Evolutionary conservation across 2,113 vertebrate genomes (phyloP).

Genomic region (Catharus bicknelli): DNA sequence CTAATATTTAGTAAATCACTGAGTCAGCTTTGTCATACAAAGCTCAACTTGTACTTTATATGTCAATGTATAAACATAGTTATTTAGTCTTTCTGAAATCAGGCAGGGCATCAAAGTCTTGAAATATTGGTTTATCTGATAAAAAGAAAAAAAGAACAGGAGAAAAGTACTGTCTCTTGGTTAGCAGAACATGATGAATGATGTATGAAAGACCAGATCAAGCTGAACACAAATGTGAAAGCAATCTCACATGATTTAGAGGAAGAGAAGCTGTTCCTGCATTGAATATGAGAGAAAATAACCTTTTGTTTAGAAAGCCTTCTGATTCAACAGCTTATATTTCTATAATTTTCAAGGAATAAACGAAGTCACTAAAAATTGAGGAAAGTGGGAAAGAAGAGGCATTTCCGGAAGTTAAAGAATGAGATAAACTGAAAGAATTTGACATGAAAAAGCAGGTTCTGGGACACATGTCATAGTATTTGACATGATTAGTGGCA

Average conservation of each 20-base stretch:
- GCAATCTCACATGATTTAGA: not conserved
- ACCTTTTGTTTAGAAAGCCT: not conserved
- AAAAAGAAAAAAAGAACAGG: not conserved
- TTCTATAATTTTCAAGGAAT: not conserved
- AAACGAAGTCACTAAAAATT: not conserved
- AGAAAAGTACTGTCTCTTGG: not conserved
- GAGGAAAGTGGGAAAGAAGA: not conserved
- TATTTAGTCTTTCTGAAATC: conserved; percentile 2
- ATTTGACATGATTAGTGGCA: not conserved
- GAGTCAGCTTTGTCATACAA: conserved; percentile 2
- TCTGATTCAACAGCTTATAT: not conserved
- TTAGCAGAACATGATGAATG: not conserved
- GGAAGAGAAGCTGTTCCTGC: not conserved
- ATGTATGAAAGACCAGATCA: not conserved
- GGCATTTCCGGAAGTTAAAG: not conserved
- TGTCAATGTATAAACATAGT: not conserved
- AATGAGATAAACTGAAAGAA: not conserved
- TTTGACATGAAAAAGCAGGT: not conserved
- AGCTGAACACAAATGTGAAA: not conserved
- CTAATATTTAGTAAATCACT: conserved; percentile 16
- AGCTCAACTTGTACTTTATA: not conserved
- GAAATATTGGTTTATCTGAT: not conserved
- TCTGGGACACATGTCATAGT: not conserved
- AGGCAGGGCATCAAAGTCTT: not conserved
- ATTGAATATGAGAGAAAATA: conserved; percentile 11